Percentiles rank a stretch among this genome's conserved stretches.
Conservation (phyloP, 2,888 invertebrate species). For the Cyaniris semiargus region DNA sequence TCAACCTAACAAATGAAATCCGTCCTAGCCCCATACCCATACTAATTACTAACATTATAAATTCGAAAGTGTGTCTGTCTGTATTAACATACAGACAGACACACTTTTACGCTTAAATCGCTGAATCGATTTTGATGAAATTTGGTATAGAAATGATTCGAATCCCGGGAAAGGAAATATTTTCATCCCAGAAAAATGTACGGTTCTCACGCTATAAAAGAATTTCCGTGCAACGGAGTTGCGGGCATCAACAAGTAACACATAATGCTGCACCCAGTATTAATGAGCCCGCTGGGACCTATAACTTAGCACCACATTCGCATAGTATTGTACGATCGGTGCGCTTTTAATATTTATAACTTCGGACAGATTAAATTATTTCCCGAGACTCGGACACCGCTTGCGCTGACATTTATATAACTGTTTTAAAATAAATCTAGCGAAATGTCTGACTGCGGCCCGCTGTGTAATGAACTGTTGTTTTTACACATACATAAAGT, state of each 20-base stretch:
- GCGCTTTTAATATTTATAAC: constrained; percentile 61
- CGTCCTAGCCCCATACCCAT: no score
- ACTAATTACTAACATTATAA: no score
- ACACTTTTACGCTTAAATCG: no score
- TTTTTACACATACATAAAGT: constrained; percentile 37
- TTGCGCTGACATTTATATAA: constrained; percentile 57
- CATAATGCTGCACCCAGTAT: neutral
- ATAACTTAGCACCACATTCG: constrained; percentile 40
- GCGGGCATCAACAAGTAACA: neutral
- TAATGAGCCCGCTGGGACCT: constrained; percentile 34
- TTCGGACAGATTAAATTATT: constrained; percentile 60
- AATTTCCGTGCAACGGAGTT: no score
- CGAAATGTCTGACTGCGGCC: constrained; percentile 36
- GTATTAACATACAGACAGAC: no score
- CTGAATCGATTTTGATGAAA: no score
- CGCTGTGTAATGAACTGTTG: constrained; percentile 39
- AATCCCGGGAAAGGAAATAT: no score
- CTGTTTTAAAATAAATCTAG: constrained; percentile 56
- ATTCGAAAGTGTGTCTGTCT: no score
- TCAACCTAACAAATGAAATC: no score
- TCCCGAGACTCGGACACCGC: constrained; percentile 45
- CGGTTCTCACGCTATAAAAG: no score
- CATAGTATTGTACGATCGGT: constrained; percentile 53
- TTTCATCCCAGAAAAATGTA: no score
- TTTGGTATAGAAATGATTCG: no score